Conservation (phyloP, 1,140 invertebrate species). For the Lepidostoma basale region DNA sequence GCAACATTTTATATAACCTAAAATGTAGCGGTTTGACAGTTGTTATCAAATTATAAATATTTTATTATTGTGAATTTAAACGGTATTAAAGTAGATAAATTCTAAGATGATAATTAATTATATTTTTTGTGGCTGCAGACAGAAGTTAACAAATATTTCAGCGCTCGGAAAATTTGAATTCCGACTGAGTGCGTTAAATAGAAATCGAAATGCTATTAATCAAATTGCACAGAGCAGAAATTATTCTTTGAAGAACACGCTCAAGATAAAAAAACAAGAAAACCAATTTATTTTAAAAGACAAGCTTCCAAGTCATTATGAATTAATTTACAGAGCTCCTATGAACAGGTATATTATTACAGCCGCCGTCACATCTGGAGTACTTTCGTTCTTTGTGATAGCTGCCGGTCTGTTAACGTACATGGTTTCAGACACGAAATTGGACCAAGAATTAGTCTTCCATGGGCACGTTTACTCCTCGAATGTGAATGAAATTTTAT, state of each 20-base stretch:
- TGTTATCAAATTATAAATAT: too few relatives aligned
- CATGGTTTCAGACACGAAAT: neutral
- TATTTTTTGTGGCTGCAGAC: too few relatives aligned
- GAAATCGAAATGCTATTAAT: too few relatives aligned
- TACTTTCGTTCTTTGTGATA: neutral
- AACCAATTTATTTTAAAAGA: neutral
- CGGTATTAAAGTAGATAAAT: too few relatives aligned
- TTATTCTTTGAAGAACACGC: neutral
- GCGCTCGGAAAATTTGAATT: too few relatives aligned
- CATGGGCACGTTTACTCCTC: neutral
- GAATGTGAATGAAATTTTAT: neutral
- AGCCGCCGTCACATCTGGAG: neutral
- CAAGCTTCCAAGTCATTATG: constrained; percentile 3
- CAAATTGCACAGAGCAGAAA: neutral
- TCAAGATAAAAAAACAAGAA: neutral
- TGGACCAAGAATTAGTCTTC: neutral
- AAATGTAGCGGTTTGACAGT: too few relatives aligned
- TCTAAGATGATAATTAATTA: too few relatives aligned
- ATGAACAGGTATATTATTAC: neutral
- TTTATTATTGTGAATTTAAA: too few relatives aligned
- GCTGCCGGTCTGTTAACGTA: neutral
- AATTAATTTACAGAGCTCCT: constrained; percentile 34
- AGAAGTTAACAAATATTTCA: too few relatives aligned
- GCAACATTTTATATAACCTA: too few relatives aligned
- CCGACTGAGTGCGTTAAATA: too few relatives aligned